These are phyloP conservation scores for Carcina quercana DNA, from an alignment of 2,888 invertebrate genomes.

Conservation along the genomic window DNA sequence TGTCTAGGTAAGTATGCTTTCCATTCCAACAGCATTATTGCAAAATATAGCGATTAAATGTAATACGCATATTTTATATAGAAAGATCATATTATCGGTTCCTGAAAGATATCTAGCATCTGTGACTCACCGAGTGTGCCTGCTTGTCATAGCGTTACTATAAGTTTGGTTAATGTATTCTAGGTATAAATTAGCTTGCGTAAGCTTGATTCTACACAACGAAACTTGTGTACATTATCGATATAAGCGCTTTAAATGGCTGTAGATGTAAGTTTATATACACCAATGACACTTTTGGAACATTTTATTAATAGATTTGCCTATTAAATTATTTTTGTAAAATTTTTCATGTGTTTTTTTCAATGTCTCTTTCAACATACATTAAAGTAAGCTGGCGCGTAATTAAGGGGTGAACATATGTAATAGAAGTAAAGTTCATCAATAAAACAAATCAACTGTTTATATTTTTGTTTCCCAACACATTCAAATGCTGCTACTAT, in stretches of 20 bases:
- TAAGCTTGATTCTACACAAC: slow-evolving; percentile 36
- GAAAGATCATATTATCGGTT: too few species aligned
- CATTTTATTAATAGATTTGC: slow-evolving; percentile 68
- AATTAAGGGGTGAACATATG: too few species aligned
- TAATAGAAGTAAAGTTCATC: too few species aligned
- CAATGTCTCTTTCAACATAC: slow-evolving; percentile 7
- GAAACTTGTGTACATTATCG: slow-evolving; percentile 44
- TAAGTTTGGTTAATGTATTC: slow-evolving; percentile 8
- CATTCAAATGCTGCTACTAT: too few species aligned
- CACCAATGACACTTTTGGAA: slow-evolving; percentile 71
- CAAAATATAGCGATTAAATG: too few species aligned
- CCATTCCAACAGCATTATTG: too few species aligned
- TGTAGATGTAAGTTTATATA: slow-evolving; percentile 60
- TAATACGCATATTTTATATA: too few species aligned
- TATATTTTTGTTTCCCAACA: too few species aligned
- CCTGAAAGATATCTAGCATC: slow-evolving; percentile 13
- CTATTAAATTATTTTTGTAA: slow-evolving; percentile 75
- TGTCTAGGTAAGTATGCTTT: too few species aligned
- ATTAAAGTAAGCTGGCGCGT: too few species aligned
- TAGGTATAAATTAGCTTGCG: too few species aligned
- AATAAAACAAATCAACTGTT: too few species aligned
- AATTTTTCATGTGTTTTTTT: slow-evolving; percentile 28
- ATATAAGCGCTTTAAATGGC: slow-evolving; percentile 46
- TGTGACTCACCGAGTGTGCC: slow-evolving; percentile 48
- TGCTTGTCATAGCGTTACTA: slow-evolving; percentile 32